phyloP scores from a whole-genome alignment of 2,888 invertebrate genomes.

The Nephrotoma appendiculata region DNA sequence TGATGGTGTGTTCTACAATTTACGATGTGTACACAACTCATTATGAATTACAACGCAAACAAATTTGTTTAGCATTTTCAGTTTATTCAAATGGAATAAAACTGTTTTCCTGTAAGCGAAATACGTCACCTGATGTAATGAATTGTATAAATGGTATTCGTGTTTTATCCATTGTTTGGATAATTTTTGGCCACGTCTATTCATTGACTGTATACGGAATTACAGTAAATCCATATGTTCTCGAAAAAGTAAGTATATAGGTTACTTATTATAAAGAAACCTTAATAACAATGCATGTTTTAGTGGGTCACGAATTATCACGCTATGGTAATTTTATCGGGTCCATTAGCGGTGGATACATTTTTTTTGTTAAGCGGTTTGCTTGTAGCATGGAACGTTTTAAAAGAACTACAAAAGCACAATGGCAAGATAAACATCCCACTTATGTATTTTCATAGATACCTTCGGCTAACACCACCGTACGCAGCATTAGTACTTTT shows the following conservation, averaged over 20 bases:
- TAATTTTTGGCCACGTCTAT: slow-evolving; percentile 19
- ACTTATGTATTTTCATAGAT: slow-evolving; percentile 22
- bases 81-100: slow-evolving; percentile 19
- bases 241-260: background rate
- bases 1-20: background rate
- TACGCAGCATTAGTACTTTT: slow-evolving; percentile 32
- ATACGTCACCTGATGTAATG: slow-evolving; percentile 15
- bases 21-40: background rate
- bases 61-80: slow-evolving; percentile 16
- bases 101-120: slow-evolving; percentile 13
- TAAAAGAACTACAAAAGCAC: slow-evolving; percentile 16
- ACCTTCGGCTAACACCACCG: slow-evolving; percentile 34
- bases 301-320: slow-evolving; percentile 9
- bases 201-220: slow-evolving; percentile 9
- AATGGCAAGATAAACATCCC: slow-evolving; percentile 19
- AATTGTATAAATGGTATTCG: slow-evolving; percentile 22
- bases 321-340: slow-evolving; percentile 20
- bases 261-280: background rate
- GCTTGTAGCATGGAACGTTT: slow-evolving; percentile 26
- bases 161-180: slow-evolving; percentile 23
- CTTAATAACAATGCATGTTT: background rate
- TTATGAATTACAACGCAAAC: background rate
- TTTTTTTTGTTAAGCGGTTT: slow-evolving; percentile 44
- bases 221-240: slow-evolving; percentile 15
- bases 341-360: slow-evolving; percentile 39